phyloP scores from a whole-genome alignment of 2,888 invertebrate species.

The Notocelia uddmanniana region DNA sequence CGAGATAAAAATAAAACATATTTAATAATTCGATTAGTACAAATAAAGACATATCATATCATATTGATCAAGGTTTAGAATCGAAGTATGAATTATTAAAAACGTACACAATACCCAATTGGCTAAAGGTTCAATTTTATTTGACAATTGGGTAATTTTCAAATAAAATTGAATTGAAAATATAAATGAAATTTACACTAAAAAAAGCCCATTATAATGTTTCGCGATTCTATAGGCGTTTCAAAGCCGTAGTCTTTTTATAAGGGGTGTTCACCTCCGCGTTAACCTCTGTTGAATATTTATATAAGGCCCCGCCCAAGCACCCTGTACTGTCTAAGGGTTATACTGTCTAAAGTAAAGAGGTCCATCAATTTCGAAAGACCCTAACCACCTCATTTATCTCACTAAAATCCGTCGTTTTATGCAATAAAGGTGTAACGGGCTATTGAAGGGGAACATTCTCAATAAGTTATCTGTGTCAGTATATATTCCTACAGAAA shows the following conservation, averaged over 20 bases:
- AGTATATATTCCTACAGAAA: no score
- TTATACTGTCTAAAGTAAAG: conserved; percentile 21
- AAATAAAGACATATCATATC: no score
- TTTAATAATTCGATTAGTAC: no score
- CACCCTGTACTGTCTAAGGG: conserved; percentile 37
- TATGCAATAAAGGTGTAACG: not conserved
- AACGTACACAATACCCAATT: no score
- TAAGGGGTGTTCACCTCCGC: conserved; percentile 43
- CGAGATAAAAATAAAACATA: no score
- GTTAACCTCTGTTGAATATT: conserved; percentile 46
- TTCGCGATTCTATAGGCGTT: conserved; percentile 33
- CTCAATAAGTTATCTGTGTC: conserved; percentile 23
- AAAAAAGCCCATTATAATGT: conserved; percentile 13
- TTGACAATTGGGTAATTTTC: not conserved
- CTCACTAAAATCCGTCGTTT: not conserved
- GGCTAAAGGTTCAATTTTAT: no score
- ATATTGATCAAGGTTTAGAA: no score
- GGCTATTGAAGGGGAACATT: conserved; percentile 17
- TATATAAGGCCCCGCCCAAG: conserved; percentile 43
- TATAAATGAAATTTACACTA: conserved; percentile 17
- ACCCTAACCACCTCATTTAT: not conserved
- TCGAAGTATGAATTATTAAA: no score
- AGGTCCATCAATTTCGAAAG: not conserved
- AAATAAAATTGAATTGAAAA: not conserved
- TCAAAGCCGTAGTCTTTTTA: conserved; percentile 38